Conservation (phyloP, 2,797 vertebrate species). For the Pangasius mekongensis region DNA sequence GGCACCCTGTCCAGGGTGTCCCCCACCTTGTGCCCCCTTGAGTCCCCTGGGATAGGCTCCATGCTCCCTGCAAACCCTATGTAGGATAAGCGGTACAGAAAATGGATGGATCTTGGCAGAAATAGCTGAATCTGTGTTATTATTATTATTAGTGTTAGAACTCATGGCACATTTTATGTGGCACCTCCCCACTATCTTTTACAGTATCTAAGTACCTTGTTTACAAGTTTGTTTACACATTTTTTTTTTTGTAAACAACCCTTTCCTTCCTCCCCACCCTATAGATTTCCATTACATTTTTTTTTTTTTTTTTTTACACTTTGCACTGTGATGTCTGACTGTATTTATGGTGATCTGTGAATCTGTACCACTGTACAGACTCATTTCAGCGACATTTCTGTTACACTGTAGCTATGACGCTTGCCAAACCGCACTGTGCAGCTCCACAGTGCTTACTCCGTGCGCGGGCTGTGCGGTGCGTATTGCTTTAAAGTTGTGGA, state of each 20-base stretch:
- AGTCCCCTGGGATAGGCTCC: too few relatives aligned
- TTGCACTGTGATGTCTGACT: not conserved
- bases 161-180: not conserved
- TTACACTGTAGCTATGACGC: not conserved
- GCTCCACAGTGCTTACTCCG: not conserved
- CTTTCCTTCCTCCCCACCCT: too few relatives aligned
- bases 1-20: too few relatives aligned
- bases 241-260: too few relatives aligned
- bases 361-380: not conserved
- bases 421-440: not conserved
- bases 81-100: too few relatives aligned
- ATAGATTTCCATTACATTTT: not conserved
- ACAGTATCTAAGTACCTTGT: not conserved
- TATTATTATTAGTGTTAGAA: not conserved
- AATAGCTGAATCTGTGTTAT: not conserved
- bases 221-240: not conserved
- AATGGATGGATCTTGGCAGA: too few relatives aligned
- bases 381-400: not conserved
- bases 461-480: constrained; percentile 25
- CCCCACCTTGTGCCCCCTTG: too few relatives aligned
- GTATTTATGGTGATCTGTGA: not conserved
- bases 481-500: constrained; percentile 78
- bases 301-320: not conserved
- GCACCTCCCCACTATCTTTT: not conserved
- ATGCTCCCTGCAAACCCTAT: too few relatives aligned